phyloP scores from a whole-genome alignment of 1,140 invertebrate genomes.

The Cydia strobilella region DNA sequence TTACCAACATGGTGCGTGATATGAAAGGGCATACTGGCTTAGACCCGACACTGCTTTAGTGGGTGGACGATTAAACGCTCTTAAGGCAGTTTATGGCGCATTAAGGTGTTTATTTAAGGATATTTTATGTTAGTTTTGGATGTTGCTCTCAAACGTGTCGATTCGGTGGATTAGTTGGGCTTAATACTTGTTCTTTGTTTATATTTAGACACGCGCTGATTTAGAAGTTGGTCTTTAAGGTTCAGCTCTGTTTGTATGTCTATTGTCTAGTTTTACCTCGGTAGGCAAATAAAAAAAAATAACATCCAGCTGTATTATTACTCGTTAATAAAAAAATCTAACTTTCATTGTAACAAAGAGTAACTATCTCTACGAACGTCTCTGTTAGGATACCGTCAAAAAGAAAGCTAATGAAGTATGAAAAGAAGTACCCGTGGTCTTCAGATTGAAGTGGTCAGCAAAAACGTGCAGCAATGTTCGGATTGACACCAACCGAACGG shows the following conservation, averaged over 20 bases:
- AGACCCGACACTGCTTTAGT: conserved; percentile 12
- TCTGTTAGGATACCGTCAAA: conserved; percentile 6
- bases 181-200: conserved; percentile 2
- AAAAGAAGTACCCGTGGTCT: conserved; percentile 15
- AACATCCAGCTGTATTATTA: too few species aligned
- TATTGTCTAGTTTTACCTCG: not conserved
- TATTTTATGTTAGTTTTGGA: conserved; percentile 24
- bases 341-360: not conserved
- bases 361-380: not conserved
- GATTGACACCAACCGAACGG: not conserved
- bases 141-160: conserved; percentile 13
- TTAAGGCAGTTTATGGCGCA: conserved; percentile 21
- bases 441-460: conserved; percentile 26
- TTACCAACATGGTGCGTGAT: not conserved
- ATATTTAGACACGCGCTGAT: not conserved
- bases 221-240: not conserved
- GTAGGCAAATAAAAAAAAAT: too few species aligned
- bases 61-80: conserved; percentile 13
- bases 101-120: conserved; percentile 31
- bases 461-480: not conserved
- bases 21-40: not conserved
- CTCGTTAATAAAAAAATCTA: not conserved
- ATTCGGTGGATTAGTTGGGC: not conserved
- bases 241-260: not conserved
- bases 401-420: conserved; percentile 18